Evolutionary conservation across 2,888 invertebrate genomes (phyloP).

Genomic region (Dynastes maya): DNA sequence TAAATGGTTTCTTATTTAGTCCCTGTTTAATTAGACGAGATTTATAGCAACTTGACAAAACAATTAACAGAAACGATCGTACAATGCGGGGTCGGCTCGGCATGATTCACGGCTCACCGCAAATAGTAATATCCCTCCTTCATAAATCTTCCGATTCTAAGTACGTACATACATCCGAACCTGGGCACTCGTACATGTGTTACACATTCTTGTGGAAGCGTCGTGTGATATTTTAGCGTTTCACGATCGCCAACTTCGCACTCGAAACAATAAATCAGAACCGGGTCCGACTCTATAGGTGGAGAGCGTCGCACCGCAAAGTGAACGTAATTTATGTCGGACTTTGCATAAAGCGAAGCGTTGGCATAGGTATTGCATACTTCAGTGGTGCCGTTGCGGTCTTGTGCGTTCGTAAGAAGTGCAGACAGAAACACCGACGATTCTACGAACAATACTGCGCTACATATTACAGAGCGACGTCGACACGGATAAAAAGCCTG

Average conservation of each 20-base stretch:
- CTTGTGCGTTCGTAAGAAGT: background rate
- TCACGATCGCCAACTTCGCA: slow-evolving; percentile 28
- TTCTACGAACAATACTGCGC: background rate
- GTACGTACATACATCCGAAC: background rate
- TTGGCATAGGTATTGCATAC: slow-evolving; percentile 15
- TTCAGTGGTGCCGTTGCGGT: slow-evolving; percentile 18
- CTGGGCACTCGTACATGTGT: slow-evolving; percentile 6
- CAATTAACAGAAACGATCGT: no score
- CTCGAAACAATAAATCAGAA: slow-evolving; percentile 25
- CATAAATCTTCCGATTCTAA: slow-evolving; percentile 12
- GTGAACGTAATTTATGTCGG: slow-evolving; percentile 37
- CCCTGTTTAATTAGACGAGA: no score
- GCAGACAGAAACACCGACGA: slow-evolving; percentile 16
- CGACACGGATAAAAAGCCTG: background rate
- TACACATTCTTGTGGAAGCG: slow-evolving; percentile 26
- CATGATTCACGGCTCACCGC: no score
- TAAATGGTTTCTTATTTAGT: no score
- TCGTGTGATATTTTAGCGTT: slow-evolving; percentile 31
- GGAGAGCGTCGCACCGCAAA: slow-evolving; percentile 38
- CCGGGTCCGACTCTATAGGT: slow-evolving; percentile 11
- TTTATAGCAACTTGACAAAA: no score
- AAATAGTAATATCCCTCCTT: background rate
- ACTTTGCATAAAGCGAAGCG: slow-evolving; percentile 35
- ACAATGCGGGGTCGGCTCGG: no score
- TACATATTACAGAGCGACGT: background rate